Evolutionary conservation across 2,113 vertebrate genomes (phyloP).

Genomic region (Ellobius talpinus): DNA sequence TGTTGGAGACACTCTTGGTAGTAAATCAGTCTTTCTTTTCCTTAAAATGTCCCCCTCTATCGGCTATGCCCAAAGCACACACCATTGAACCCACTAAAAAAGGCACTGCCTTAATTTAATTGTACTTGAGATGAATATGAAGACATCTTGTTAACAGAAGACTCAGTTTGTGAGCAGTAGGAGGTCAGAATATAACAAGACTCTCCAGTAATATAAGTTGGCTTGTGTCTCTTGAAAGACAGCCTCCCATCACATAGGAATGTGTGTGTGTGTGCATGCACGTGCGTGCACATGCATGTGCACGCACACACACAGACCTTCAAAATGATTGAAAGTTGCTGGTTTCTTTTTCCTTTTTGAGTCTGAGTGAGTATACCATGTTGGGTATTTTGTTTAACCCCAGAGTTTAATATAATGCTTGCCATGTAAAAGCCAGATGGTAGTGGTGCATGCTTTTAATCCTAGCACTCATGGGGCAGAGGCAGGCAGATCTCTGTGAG

Average conservation of each 20-base stretch:
- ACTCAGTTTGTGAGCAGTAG: neutral
- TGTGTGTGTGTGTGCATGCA: neutral
- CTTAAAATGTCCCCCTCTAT: neutral
- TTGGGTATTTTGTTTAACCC: neutral
- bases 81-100: neutral
- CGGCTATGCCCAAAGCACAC: neutral
- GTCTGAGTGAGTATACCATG: neutral
- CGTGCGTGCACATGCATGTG: neutral
- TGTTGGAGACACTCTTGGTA: neutral
- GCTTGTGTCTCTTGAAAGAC: rapidly evolving
- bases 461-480: no score
- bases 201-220: rapidly evolving
- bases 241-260: no score
- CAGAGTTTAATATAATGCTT: neutral
- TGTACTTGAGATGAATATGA: neutral
- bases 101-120: neutral
- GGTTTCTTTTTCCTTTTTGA: neutral
- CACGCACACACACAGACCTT: neutral
- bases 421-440: neutral
- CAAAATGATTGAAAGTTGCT: neutral
- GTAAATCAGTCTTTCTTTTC: neutral
- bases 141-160: neutral
- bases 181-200: neutral
- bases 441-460: no score
- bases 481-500: no score